phyloP scores from a whole-genome alignment of 23 tunicate genomes.

The Ciona savignyi region DNA sequence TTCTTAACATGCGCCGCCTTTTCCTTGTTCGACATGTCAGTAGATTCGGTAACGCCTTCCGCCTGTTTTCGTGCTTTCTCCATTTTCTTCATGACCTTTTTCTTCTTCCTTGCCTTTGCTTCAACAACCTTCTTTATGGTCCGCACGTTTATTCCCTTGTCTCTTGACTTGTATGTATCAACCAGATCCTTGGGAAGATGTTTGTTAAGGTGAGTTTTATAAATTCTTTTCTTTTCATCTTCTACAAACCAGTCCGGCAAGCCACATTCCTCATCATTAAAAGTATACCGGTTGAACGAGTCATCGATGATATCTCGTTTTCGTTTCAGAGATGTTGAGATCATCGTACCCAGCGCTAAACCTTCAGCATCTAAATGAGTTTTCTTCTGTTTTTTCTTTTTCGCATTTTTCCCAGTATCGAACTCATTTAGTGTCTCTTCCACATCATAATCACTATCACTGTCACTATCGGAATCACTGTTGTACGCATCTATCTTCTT shows the following conservation, averaged over 20 bases:
- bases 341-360: constrained; percentile 85
- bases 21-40: constrained; percentile 63
- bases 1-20: constrained; percentile 78
- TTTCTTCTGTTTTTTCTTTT: not conserved
- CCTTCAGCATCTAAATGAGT: constrained; percentile 53
- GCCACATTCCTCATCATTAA: constrained; percentile 58
- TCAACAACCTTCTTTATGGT: constrained; percentile 96
- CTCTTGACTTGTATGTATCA: constrained; percentile 42
- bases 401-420: not conserved
- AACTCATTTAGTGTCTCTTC: constrained; percentile 10
- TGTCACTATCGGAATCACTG: constrained; percentile 17
- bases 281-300: constrained; percentile 81
- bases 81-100: constrained; percentile 35
- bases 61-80: constrained; percentile 88
- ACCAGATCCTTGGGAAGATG: constrained; percentile 52
- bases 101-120: constrained; percentile 90
- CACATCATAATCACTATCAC: constrained; percentile 82
- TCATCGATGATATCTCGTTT: constrained; percentile 83
- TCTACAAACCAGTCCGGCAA: constrained; percentile 95
- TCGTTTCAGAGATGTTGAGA: constrained; percentile 66
- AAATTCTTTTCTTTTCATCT: constrained; percentile 62
- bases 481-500: constrained; percentile 11
- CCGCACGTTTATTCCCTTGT: constrained; percentile 55
- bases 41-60: constrained; percentile 57
- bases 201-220: constrained; percentile 18